Percentiles rank a stretch among this genome's conserved stretches.
phyloP scores from a whole-genome alignment of 2,888 invertebrate genomes.

The Tachina fera region DNA sequence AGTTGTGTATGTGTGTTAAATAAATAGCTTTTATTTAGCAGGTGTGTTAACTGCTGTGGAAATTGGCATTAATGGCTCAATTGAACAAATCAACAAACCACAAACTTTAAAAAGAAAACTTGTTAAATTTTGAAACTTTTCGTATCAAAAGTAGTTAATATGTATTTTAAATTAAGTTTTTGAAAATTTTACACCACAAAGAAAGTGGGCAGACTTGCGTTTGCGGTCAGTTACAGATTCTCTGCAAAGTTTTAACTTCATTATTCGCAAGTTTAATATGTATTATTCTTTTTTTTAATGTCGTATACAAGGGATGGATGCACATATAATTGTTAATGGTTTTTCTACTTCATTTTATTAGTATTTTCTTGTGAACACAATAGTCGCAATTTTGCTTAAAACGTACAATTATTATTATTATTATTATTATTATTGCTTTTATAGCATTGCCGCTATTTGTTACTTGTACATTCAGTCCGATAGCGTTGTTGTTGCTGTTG shows the following conservation, averaged over 20 bases:
- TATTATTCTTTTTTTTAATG: not conserved
- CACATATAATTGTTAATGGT: constrained; percentile 15
- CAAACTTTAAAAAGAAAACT: not conserved
- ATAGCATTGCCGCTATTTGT: constrained; percentile 35
- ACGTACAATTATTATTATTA: constrained; percentile 27
- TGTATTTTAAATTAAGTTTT: not conserved
- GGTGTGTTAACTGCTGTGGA: not conserved
- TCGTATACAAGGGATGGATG: not conserved
- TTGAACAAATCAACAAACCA: not conserved
- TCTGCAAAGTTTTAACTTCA: too few relatives aligned
- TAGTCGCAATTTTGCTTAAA: constrained; percentile 26
- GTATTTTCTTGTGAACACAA: constrained; percentile 5
- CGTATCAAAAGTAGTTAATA: not conserved
- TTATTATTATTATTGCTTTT: not conserved
- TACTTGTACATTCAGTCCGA: not conserved
- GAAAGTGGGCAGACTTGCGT: not conserved
- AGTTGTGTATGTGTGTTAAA: not conserved
- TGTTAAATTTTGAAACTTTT: not conserved
- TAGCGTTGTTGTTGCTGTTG: constrained; percentile 17
- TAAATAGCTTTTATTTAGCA: constrained; percentile 2
- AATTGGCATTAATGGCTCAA: constrained; percentile 8
- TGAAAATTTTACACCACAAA: not conserved
- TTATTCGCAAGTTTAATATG: not conserved
- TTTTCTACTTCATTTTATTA: constrained; percentile 19
- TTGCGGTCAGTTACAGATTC: too few relatives aligned